Evolutionary conservation across 2,888 invertebrate species (phyloP), one percentile per base, ranked within the genome.

Genomic region (Drosophila gaucha): DNA sequence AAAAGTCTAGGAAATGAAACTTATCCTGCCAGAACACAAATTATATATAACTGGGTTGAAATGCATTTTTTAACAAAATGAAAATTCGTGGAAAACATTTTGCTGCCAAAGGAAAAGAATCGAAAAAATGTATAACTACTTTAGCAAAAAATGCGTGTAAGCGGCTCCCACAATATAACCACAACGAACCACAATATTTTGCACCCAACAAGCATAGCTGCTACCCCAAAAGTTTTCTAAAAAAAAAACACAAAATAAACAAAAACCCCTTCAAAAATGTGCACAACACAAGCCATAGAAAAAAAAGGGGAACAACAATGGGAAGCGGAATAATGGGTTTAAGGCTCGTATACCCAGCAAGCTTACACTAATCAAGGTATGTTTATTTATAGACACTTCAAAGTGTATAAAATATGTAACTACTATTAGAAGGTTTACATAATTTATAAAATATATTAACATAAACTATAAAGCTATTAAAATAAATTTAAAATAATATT

Each of bases 111-210:
- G 31, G 46, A 22, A 46, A 44, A 22, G 31, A 31, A 46, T 46
- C 31, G 14, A 10, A 6, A 26, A 46, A 31, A 28, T 44, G 43
- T 24, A 44, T 41, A 41, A 41, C 41, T 28, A 44, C 28, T 44
- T 44, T 6, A 26, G 2, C 22, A 1, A 10, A 14, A 24, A 41
- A 46, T 9, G 10, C 12, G n/a, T 16, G 28, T 8, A 20, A 41
- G 31, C 22, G 12, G 16, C 30, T 30, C 1, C 51, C 51, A 5
- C 39, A 51, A 31, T 12, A 51, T 12, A 51, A 38, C 50, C 38
- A 30, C 38, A 50, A 18, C 28, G 12, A 39, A 8, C 51, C 38
- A 22, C 30, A 51, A 22, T 20, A 8, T 22, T 22, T 9, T 14
- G 28, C 38, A 20, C 2, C n/a, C 18, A 38, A 1, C 14, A 18